Evolutionary conservation across 2,797 vertebrate genomes (phyloP).

Genomic region (Clamator glandarius): DNA sequence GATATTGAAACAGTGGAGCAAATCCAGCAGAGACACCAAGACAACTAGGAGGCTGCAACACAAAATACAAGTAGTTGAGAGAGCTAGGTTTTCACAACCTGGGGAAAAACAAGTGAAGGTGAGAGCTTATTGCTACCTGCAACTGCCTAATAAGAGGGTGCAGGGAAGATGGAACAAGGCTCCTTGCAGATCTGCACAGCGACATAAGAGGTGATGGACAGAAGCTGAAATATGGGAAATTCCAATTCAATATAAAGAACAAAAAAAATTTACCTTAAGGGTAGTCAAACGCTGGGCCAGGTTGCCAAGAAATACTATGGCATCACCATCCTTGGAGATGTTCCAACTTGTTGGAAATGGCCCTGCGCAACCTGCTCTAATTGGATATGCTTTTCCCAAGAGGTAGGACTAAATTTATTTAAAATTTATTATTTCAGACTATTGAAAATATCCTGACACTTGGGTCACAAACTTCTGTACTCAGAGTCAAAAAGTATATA

Average conservation of each 20-base stretch:
- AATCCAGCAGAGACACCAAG: background rate
- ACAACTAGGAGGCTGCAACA: background rate
- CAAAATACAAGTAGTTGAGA: background rate
- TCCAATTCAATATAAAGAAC: background rate
- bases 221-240: background rate
- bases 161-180: background rate
- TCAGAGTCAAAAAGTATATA: background rate
- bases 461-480: background rate
- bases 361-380: slow-evolving; percentile 7
- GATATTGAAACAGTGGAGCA: background rate
- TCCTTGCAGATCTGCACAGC: background rate
- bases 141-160: background rate
- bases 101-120: background rate
- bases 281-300: background rate
- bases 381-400: background rate
- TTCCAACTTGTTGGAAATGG: background rate
- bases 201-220: background rate
- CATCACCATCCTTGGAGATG: background rate
- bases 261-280: background rate
- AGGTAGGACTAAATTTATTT: background rate
- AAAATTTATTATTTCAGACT: background rate
- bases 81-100: background rate
- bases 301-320: slow-evolving; percentile 5
- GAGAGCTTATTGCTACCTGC: background rate
- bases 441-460: background rate